A percentile compares a stretch with the other conserved stretches of the same genome.
phyloP scores from a whole-genome alignment of 2,113 vertebrate species.

The Myrmophylax atrothorax region DNA sequence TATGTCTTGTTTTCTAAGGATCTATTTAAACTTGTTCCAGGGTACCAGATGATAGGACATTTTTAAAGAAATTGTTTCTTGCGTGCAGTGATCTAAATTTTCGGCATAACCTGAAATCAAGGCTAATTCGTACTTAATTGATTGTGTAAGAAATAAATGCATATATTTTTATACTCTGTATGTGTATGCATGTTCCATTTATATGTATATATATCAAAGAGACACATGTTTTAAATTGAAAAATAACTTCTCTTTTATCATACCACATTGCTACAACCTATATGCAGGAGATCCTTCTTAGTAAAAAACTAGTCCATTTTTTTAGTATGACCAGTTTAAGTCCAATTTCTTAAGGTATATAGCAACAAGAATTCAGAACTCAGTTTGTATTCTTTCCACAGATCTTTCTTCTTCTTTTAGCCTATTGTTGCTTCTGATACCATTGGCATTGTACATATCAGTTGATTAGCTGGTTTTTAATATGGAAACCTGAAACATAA shows the following conservation, averaged over 20 bases:
- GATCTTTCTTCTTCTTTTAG: background rate
- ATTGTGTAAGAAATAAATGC: background rate
- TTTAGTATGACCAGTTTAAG: background rate
- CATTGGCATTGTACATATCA: background rate
- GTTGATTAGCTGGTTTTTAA: background rate
- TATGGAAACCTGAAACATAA: background rate
- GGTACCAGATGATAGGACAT: fast-evolving
- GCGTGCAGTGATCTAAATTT: background rate
- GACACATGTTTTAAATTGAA: background rate
- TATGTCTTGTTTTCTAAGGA: background rate
- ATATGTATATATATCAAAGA: background rate
- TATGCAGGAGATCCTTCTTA: background rate
- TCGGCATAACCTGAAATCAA: background rate
- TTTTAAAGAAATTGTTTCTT: background rate
- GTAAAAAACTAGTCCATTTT: background rate
- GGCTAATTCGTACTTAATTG: background rate
- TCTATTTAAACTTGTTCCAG: background rate
- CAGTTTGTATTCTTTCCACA: background rate
- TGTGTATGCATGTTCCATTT: background rate
- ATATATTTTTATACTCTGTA: background rate
- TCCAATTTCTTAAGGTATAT: background rate
- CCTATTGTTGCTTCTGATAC: background rate
- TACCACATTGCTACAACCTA: background rate
- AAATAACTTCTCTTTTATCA: background rate
- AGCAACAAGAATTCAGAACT: background rate